phyloP scores from a whole-genome alignment of 2,797 vertebrate species.

The Rhinatrema bivittatum region DNA sequence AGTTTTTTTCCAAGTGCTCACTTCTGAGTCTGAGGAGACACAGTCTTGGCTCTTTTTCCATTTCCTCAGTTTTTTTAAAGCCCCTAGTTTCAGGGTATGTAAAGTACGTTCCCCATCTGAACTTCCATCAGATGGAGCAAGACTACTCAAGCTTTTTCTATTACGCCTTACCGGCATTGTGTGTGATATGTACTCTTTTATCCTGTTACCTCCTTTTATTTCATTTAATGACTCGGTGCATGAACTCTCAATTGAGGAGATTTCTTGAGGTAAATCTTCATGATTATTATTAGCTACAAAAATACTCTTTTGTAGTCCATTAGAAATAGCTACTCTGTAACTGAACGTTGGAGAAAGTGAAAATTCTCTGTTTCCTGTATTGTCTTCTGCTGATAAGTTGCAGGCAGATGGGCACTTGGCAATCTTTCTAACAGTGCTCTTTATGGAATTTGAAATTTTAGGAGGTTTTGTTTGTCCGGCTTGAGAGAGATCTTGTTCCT shows the following conservation, averaged over 20 bases:
- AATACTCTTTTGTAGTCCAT: conserved; percentile 79
- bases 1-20: conserved; percentile 88
- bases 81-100: conserved; percentile 84
- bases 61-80: conserved; percentile 86
- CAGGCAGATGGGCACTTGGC: conserved; percentile 85
- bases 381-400: conserved; percentile 81
- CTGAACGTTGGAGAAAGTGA: conserved; percentile 95
- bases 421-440: conserved; percentile 90
- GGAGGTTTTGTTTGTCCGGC: conserved; percentile 71
- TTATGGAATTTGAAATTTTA: conserved; percentile 82
- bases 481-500: conserved; percentile 70
- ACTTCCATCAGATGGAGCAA: conserved; percentile 91
- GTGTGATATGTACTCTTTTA: conserved; percentile 67
- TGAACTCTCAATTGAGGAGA: conserved; percentile 79
- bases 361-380: conserved; percentile 74
- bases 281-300: conserved; percentile 66
- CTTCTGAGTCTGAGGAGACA: conserved; percentile 93
- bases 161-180: conserved; percentile 95
- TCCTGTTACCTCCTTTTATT: conserved; percentile 64
- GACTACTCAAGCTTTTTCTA: conserved; percentile 90
- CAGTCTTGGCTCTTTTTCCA: conserved; percentile 98
- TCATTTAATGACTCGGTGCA: conserved; percentile 83
- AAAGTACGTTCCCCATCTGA: conserved; percentile 91
- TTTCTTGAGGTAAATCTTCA: conserved; percentile 74
- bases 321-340: conserved; percentile 94